Evolutionary conservation across 2,113 vertebrate species (phyloP), one percentile per base, ranked within the genome.

Genomic region (Sterna hirundo): DNA sequence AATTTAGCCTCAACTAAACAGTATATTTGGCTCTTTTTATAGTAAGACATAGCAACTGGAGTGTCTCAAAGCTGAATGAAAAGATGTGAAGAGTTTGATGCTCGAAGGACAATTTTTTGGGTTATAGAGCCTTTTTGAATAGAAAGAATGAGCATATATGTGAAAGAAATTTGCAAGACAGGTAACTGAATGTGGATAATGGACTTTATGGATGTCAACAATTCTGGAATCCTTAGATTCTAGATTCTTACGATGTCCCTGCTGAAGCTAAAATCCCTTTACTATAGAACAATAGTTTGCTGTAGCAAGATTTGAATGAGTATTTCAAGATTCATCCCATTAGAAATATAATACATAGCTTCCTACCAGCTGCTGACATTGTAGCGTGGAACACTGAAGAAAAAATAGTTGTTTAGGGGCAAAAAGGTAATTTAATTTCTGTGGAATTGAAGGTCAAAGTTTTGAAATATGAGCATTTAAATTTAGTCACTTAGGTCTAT

Each of bases 371-470:
- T 81, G 62, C 78, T 81, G 62, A 55, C 40, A 55, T 23, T 44
- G 11, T 29, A 66, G 32, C 3, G 75, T 99, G 98, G 98, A 96
- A 94, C 60, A 80, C 86, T 34, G 83, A 96, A 18, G 82, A 81
- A 38, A 89, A 64, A 58, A 23, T 71, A 42, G 93, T 96, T 78
- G 92, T 97, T 61, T 65, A 98, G 42, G 96, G 79, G 97, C 3
- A 34, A 74, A 40, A 42, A 98, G 98, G 98, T 98, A 97, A 66
- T 71, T 20, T 40, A 75, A 10, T 34, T 49, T 70, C 23, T 44
- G 30, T 15, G 8, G 38, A 54, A 22, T 13, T 54, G 19, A 66
- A 80, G 6, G 29, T 55, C 36, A 36, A 64, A 22, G 14, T 65
- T 64, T 36, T 85, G 15, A 15, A 69, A 69, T 51, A 80, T 7